These are phyloP conservation scores for Oncorhynchus masou DNA, from an alignment of 2,113 vertebrate genomes.

Conservation along the genomic window DNA sequence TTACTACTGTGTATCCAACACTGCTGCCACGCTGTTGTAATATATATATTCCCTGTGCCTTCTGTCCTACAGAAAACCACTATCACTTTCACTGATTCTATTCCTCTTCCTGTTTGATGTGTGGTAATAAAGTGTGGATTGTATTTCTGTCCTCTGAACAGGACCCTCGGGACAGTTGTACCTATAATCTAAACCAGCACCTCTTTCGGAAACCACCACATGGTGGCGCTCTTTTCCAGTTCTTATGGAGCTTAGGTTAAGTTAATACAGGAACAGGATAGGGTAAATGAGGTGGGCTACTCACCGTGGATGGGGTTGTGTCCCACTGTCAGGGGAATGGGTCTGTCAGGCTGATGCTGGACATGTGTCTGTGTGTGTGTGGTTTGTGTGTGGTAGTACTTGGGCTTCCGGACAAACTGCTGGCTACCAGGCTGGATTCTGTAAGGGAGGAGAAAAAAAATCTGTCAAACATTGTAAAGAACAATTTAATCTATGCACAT, in stretches of 20 bases:
- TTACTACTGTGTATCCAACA: too few relatives aligned
- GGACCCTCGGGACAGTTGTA: too few relatives aligned
- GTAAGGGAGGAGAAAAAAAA: constrained; percentile 37
- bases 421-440: constrained; percentile 85
- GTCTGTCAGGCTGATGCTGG: constrained; percentile 79
- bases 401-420: constrained; percentile 88
- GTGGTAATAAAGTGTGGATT: too few relatives aligned
- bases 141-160: too few relatives aligned
- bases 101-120: too few relatives aligned
- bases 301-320: constrained; percentile 75
- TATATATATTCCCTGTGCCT: too few relatives aligned
- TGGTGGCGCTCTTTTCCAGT: too few relatives aligned
- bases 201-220: too few relatives aligned
- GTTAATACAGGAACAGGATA: not conserved
- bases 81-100: too few relatives aligned
- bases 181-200: too few relatives aligned
- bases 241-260: too few relatives aligned
- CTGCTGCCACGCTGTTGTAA: too few relatives aligned
- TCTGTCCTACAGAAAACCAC: not conserved
- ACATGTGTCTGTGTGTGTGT: constrained; percentile 72
- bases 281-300: constrained; percentile 23
- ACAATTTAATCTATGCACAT: not conserved
- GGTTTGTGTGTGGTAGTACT: constrained; percentile 83
- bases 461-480: not conserved
- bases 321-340: constrained; percentile 79